Base-by-base conservation (phyloP, 2,113 vertebrate species). In the Proteles cristata region DNA sequence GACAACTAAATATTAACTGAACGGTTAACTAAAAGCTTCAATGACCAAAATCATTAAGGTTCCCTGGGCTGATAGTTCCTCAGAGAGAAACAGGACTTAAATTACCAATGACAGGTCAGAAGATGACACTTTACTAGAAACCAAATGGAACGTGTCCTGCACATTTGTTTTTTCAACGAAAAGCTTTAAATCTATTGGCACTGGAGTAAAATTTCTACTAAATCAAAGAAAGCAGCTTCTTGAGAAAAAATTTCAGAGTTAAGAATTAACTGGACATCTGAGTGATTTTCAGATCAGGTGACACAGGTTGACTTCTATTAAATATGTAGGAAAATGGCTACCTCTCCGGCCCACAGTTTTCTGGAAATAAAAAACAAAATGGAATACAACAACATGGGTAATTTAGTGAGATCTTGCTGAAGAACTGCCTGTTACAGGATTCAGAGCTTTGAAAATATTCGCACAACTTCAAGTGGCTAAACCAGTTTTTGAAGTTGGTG, bases 231-330 rank as follows among this genome's bases (percentile, higher is more conserved):
- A 86, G 11, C 26, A 92, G 50, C 31, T 83, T 61, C 17, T 53
- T 55, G 17, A 89, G 35, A 33, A 80, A 58, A 85, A 91, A 79
- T 25, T 80, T 10, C 23, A 39, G 61, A 88, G 5, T 68, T 68
- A 65, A 96, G 69, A 95, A 92, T 93, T 74, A 73, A 39, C 4
- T 58, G 81, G 68, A 86, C 21, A 89, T 74, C 11, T n/a, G 39
- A 85, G 66, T 79, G 45, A 81, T 68, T 93, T 95, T 77, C 71
- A 97, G 23, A 83, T 91, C n/a, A 50, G 4, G 23, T 96, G 31
- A 90, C 2, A 71, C 4, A 88, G 55, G 43, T 9, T 80, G 55
- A 84, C 26, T 21, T 73, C 58, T 88, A 69, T 58, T 33, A 53
- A 80, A 21, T 48, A 26, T 50, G 8, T 21, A 31, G 48, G 4